phyloP scores from a whole-genome alignment of 2,113 vertebrate genomes.

The Tyto alba region DNA sequence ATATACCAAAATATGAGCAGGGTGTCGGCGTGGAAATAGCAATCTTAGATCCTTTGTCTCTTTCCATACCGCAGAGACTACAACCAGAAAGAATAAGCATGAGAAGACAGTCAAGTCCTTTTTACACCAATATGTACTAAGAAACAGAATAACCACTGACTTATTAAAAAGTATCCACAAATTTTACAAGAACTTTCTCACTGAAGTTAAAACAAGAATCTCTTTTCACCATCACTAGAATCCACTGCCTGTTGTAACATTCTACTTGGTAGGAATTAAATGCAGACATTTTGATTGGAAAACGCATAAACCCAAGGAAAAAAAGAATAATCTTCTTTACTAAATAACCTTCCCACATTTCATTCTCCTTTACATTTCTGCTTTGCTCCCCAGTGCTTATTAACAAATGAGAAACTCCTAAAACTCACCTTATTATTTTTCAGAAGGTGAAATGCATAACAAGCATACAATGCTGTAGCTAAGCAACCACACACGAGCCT shows the following conservation, averaged over 20 bases:
- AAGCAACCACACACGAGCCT: not conserved
- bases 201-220: not conserved
- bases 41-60: not conserved
- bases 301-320: not conserved
- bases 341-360: not conserved
- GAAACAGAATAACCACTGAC: not conserved
- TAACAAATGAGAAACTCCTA: not conserved
- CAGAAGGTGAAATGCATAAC: conserved; percentile 19
- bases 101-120: not conserved
- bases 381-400: not conserved
- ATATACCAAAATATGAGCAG: not conserved
- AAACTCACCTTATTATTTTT: conserved; percentile 41
- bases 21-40: not conserved
- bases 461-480: conserved; percentile 13
- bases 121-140: not conserved
- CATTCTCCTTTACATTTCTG: not conserved
- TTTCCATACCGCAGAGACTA: not conserved
- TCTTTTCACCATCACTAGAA: not conserved
- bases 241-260: not conserved
- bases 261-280: not conserved
- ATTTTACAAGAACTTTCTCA: not conserved
- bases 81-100: not conserved
- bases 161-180: not conserved
- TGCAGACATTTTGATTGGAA: not conserved
- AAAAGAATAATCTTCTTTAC: not conserved